Conservation (phyloP, 2,888 invertebrate species). For the Erebia epiphron region DNA sequence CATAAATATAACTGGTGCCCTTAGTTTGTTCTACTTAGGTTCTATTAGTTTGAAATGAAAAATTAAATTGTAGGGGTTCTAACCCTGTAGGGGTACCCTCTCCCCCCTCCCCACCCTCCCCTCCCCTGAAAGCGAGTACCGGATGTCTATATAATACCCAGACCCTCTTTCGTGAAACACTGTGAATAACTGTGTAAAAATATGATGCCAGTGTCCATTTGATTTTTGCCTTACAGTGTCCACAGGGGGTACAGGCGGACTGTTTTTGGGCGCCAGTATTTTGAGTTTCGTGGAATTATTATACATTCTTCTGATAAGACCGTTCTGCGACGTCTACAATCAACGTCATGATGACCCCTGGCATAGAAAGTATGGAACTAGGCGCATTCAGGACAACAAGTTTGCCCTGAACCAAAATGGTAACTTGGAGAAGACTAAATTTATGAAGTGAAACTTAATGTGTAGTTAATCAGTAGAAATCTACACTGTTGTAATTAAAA, state of each 20-base stretch:
- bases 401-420: constrained; percentile 43
- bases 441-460: no score
- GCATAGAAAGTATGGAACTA: constrained; percentile 66
- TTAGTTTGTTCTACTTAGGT: no score
- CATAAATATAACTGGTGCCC: no score
- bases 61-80: no score
- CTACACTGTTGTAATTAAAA: no score
- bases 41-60: no score
- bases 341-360: constrained; percentile 71
- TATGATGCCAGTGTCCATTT: not conserved
- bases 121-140: no score
- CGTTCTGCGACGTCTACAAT: constrained; percentile 73
- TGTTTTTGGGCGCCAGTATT: constrained; percentile 86
- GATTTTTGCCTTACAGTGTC: constrained; percentile 72
- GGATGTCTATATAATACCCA: no score
- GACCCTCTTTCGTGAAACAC: no score
- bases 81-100: no score
- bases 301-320: constrained; percentile 80
- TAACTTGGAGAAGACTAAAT: not conserved
- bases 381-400: constrained; percentile 62
- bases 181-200: not conserved
- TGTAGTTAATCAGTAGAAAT: no score
- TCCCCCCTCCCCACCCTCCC: no score
- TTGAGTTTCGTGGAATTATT: constrained; percentile 85
- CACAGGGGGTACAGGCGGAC: constrained; percentile 85